These are phyloP conservation scores for Apodemia duryi DNA, from an alignment of 2,888 invertebrate species.

Conservation along the genomic window DNA sequence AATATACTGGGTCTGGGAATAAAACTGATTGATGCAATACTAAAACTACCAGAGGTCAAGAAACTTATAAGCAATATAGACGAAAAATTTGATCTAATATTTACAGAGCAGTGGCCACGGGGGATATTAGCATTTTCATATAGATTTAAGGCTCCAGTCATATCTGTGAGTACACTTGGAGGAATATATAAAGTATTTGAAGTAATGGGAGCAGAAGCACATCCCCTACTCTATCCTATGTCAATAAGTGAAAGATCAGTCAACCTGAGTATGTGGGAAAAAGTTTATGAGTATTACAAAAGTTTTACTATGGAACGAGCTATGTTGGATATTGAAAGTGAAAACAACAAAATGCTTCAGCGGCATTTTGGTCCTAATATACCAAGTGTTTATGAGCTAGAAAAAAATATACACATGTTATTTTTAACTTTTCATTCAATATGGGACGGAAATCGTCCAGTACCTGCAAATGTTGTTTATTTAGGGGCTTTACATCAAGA, in stretches of 20 bases:
- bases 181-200: constrained; percentile 25
- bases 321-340: background rate
- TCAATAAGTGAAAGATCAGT: constrained; percentile 37
- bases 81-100: too few relatives aligned
- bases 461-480: too few relatives aligned
- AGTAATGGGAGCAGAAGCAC: constrained; percentile 34
- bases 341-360: constrained; percentile 32
- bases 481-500: constrained; percentile 43
- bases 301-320: constrained; percentile 22
- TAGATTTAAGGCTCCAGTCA: constrained; percentile 39
- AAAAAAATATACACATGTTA: constrained; percentile 49
- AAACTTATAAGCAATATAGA: background rate
- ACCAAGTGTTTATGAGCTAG: constrained; percentile 35
- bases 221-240: constrained; percentile 34
- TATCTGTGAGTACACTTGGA: constrained; percentile 42
- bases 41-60: background rate
- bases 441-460: background rate
- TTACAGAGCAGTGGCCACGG: constrained; percentile 26
- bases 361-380: constrained; percentile 38
- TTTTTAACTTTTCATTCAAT: constrained; percentile 58
- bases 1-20: background rate
- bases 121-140: constrained; percentile 35
- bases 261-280: constrained; percentile 20
- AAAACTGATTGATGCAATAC: background rate
- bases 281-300: constrained; percentile 26